Base-by-base conservation (phyloP, 2,113 vertebrate genomes). In the Agapornis roseicollis region DNA sequence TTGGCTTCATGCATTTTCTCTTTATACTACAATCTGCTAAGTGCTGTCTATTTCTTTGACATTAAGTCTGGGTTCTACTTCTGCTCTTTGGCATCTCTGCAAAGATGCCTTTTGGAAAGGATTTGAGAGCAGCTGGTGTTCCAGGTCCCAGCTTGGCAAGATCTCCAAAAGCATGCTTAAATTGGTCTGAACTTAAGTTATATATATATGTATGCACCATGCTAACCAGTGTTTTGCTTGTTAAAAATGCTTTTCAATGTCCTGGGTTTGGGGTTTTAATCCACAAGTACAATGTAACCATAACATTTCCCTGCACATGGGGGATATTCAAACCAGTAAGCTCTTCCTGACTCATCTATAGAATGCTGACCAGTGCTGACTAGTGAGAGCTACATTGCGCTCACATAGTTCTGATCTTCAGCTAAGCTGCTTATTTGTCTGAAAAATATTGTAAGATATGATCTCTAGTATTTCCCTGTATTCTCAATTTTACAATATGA, bases 131-230 rank as follows among this genome's bases (percentile, higher is more conserved):
- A 80, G 27, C 28, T 73, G 72, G 17, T 83, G 13, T 63, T 92
- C 22, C 50, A 80, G 49, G 44, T 35, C 19, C 19, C 72, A 74
- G 5, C 22, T 81, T 42, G 66, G 15, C 29, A 61, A 72, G 68
- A 18, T 49, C 25, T 90, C 46, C 76, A 80, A 41, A 13, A 72
- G 1, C 5, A 5, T 28, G 6, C 8, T 77, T 88, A 49, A 80
- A 10, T 50, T 17, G 11, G 33, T 56, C 20, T 29, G 13, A 56
- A 20, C 19, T 58, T 35, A 58, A 58, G n/a, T 35, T 58, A 10
- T 33, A 15, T 58, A 5, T 12, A 9, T 11, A 9, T 1, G 1
- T 41, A 4, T 8, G 7, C 35, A 63, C 13, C 7, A 44, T 79
- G 47, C 27, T 27, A 84, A 29, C 17, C 28, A 53, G 6, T 2